These are phyloP conservation scores for Takifugu flavidus DNA, from an alignment of 2,113 vertebrate species.

Conservation along the genomic window DNA sequence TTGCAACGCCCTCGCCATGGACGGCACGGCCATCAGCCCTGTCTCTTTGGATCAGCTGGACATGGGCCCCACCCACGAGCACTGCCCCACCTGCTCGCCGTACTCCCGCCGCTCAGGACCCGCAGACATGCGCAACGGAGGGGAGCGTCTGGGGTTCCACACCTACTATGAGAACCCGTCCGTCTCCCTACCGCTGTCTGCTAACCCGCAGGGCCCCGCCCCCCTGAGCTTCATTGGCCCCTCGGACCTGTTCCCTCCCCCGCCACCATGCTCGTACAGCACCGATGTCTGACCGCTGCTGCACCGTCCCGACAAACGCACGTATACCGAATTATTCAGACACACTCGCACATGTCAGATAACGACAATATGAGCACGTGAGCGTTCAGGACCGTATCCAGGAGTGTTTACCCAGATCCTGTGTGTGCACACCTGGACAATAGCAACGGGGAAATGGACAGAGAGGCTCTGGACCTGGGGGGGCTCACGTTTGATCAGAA, in stretches of 20 bases:
- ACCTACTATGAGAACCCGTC: slow-evolving; percentile 84
- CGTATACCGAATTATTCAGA: not conserved
- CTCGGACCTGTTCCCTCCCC: slow-evolving; percentile 78
- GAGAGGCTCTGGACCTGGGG: no score
- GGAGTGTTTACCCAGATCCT: not conserved
- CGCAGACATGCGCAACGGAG: slow-evolving; percentile 82
- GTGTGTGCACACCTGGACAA: slow-evolving; percentile 11
- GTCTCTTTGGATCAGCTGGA: slow-evolving; percentile 67
- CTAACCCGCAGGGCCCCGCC: slow-evolving; percentile 67
- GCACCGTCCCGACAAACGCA: slow-evolving; percentile 8
- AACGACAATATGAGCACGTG: not conserved
- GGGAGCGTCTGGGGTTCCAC: slow-evolving; percentile 81
- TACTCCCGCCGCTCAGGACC: slow-evolving; percentile 78
- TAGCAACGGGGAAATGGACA: no score
- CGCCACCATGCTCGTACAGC: slow-evolving; percentile 82
- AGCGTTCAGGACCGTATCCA: slow-evolving; percentile 17
- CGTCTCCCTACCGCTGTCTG: slow-evolving; percentile 71
- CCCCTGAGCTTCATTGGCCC: slow-evolving; percentile 76
- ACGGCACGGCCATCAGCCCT: slow-evolving; percentile 74
- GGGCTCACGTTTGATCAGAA: no score
- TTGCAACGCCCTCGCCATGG: slow-evolving; percentile 82
- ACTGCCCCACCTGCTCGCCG: slow-evolving; percentile 83
- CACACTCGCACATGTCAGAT: slow-evolving; percentile 1
- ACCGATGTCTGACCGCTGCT: slow-evolving; percentile 82
- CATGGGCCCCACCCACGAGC: slow-evolving; percentile 54